Conservation (phyloP, 2,113 vertebrate genomes). For the Ammodytes marinus region DNA sequence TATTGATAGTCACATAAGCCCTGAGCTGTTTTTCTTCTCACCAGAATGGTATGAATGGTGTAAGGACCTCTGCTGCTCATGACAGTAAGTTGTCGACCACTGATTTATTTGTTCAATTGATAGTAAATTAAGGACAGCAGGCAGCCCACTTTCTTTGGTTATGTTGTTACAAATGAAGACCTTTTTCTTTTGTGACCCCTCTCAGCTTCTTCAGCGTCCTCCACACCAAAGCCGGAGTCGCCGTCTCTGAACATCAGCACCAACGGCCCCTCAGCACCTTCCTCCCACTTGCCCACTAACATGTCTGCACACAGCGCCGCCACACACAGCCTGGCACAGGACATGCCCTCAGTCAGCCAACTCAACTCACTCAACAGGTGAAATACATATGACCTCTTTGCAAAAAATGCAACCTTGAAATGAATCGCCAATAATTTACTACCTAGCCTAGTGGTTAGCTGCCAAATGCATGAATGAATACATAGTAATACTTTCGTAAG, state of each 20-base stretch:
- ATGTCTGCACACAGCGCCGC: slow-evolving; percentile 84
- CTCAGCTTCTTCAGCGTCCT: slow-evolving; percentile 87
- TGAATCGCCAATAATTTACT: not conserved
- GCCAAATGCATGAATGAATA: not conserved
- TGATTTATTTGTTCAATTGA: not conserved
- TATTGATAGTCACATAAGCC: too few relatives aligned
- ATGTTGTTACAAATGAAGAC: not conserved
- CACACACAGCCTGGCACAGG: slow-evolving; percentile 86
- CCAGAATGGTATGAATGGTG: slow-evolving; percentile 91
- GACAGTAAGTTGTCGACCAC: slow-evolving; percentile 88
- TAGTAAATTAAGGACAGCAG: not conserved
- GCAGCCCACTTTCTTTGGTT: not conserved
- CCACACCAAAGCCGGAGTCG: slow-evolving; percentile 89
- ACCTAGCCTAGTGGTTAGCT: not conserved
- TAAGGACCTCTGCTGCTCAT: slow-evolving; percentile 87
- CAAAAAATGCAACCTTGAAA: not conserved
- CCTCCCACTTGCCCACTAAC: slow-evolving; percentile 85
- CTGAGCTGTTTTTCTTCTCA: slow-evolving; percentile 55
- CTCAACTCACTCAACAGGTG: slow-evolving; percentile 92
- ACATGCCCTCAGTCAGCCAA: slow-evolving; percentile 86
- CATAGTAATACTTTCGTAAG: not conserved
- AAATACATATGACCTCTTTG: not conserved
- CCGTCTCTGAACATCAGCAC: slow-evolving; percentile 85
- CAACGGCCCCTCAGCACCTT: slow-evolving; percentile 79
- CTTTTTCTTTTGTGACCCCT: not conserved